Base-by-base conservation (phyloP, 2,113 vertebrate genomes). In the Tinamus guttatus region DNA sequence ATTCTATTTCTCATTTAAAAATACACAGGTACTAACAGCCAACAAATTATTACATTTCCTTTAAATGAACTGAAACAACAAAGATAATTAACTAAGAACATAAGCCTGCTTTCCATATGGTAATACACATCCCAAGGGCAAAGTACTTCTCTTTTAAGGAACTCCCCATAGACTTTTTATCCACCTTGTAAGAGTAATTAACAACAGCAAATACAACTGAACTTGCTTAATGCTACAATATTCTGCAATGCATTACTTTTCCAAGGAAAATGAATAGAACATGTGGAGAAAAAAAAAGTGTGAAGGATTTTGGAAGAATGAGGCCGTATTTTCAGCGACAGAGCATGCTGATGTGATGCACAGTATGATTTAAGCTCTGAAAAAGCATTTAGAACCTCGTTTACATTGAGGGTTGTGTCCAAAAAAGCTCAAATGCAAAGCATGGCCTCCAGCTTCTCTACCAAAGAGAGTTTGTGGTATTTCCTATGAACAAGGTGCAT, bases 61-160 rank as follows among this genome's bases (percentile, higher is more conserved):
- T 92, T 97, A 98, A 98, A 94, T 95, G 93, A 95, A 96, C 76
- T 90, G 92, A 97, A 96, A 97, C 91, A 96, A 97, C 87, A 95
- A 95, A 97, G 94, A 95, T 97, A 98, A 97, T 97, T 97, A 98
- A 96, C 95, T 97, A 96, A 96, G 96, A 96, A 96, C 63, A 79
- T 85, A 96, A 95, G 76, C 86, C 75, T 91, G 80, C 95, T 97
- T 97, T 97, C 96, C 96, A 93, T 95, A 94, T 92, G 95, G 94
- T 92, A 94, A 90, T 91, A 75, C 6, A 34, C 82, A 83, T 97
- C 92, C 95, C 94, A 59, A 94, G 81, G 92, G 95, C 88, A 95
- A 94, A 96, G 85, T 60, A 89, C 47, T 94, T 97, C 93, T 87
- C 91, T 96, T 96, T 94, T 90, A 96, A 96, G 89, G 85, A 97